Conservation (phyloP, 2,888 invertebrate genomes). For the Neoascia interrupta region DNA sequence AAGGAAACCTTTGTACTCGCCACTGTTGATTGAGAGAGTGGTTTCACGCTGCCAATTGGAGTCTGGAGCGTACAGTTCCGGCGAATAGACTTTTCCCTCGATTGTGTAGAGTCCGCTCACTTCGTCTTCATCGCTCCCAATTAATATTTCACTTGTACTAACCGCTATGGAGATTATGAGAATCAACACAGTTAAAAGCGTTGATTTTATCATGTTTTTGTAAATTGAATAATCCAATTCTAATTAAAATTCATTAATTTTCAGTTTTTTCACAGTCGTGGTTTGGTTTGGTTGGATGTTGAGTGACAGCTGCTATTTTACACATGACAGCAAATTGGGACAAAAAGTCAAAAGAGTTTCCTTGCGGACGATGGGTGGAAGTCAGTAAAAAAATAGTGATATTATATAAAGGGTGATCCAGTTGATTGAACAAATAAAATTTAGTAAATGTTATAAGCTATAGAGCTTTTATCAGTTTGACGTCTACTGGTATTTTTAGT, state of each 20-base stretch:
- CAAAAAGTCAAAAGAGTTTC: constrained; percentile 15
- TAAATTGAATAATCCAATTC: constrained; percentile 6
- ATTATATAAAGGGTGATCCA: too few relatives aligned
- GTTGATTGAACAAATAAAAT: too few relatives aligned
- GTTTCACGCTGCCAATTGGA: constrained; percentile 89
- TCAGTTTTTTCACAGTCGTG: constrained; percentile 37
- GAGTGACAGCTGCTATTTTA: not conserved
- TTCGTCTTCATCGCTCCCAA: constrained; percentile 78
- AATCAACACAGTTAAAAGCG: constrained; percentile 51
- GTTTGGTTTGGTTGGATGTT: constrained; percentile 20
- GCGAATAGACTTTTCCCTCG: constrained; percentile 90
- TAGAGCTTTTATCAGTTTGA: too few relatives aligned
- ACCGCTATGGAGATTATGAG: constrained; percentile 45
- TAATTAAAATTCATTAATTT: constrained; percentile 42
- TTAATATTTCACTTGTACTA: constrained; percentile 71
- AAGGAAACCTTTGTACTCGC: constrained; percentile 92
- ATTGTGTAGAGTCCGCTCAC: constrained; percentile 84
- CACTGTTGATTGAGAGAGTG: constrained; percentile 91
- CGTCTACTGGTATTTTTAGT: too few relatives aligned
- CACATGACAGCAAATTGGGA: constrained; percentile 14
- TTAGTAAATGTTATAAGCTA: too few relatives aligned
- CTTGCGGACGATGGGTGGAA: not conserved
- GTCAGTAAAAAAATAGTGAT: too few relatives aligned
- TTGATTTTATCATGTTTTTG: constrained; percentile 33
- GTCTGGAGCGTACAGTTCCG: constrained; percentile 82